Conservation (phyloP, 1,140 invertebrate genomes). For the Zophobas atratus region DNA sequence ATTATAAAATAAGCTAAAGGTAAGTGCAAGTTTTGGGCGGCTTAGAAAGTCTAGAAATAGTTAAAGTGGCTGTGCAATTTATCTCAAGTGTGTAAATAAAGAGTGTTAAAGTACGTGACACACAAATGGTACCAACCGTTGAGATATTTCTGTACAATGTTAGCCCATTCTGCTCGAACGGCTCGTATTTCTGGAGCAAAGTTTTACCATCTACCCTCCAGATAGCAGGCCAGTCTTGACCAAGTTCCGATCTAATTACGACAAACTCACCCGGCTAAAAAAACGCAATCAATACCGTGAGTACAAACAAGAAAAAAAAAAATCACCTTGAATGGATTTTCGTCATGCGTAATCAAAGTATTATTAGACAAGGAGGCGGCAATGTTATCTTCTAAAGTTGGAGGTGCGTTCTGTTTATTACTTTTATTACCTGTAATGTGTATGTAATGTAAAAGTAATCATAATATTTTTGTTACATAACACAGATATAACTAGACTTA, state of each 20-base stretch:
- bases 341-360: slow-evolving; percentile 67
- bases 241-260: slow-evolving; percentile 82
- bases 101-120: slow-evolving; percentile 31
- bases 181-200: slow-evolving; percentile 89
- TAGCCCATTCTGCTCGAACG: slow-evolving; percentile 85
- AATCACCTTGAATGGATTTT: slow-evolving; percentile 73
- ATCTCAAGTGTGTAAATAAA: slow-evolving; percentile 12
- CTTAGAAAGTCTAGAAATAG: too few species aligned
- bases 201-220: slow-evolving; percentile 92
- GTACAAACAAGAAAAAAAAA: slow-evolving; percentile 17
- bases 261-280: slow-evolving; percentile 87
- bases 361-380: slow-evolving; percentile 68
- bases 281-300: slow-evolving; percentile 32
- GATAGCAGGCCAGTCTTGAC: slow-evolving; percentile 83
- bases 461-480: slow-evolving; percentile 6
- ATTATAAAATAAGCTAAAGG: too few species aligned
- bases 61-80: too few species aligned
- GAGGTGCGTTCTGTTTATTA: slow-evolving; percentile 57
- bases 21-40: too few species aligned
- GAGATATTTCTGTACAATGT: slow-evolving; percentile 89
- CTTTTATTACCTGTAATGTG: slow-evolving; percentile 48
- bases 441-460: background rate
- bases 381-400: slow-evolving; percentile 69
- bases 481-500: background rate
- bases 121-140: slow-evolving; percentile 76